These are phyloP conservation scores for Oegoconia quadripuncta DNA, from an alignment of 2,888 invertebrate species.

Conservation along the genomic window DNA sequence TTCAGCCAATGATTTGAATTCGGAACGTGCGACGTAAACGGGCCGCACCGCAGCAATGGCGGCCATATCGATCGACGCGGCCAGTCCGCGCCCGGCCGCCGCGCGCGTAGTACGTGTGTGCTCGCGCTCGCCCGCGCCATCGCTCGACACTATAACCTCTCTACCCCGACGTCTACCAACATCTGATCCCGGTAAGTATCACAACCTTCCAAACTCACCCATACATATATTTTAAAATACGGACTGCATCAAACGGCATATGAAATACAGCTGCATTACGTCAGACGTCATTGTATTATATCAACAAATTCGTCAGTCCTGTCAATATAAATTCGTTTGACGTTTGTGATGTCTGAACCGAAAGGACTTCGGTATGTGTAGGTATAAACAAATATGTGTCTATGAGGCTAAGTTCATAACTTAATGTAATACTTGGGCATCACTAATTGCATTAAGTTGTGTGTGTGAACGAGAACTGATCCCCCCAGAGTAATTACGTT, in stretches of 20 bases:
- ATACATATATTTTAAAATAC: too few species aligned
- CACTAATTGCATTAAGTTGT: not conserved
- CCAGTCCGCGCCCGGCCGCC: slow-evolving; percentile 66
- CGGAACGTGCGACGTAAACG: slow-evolving; percentile 45
- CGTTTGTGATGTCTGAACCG: slow-evolving; percentile 1
- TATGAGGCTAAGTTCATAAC: not conserved
- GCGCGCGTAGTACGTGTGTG: slow-evolving; percentile 49
- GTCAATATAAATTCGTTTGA: slow-evolving; percentile 13
- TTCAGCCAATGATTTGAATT: slow-evolving; percentile 23
- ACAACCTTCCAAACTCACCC: too few species aligned
- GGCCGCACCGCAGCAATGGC: slow-evolving; percentile 65
- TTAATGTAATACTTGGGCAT: not conserved
- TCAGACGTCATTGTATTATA: slow-evolving; percentile 15
- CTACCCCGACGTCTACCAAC: not conserved
- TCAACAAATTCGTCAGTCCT: slow-evolving; percentile 27
- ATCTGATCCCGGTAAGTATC: not conserved
- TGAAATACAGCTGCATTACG: not conserved
- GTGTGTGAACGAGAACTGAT: not conserved
- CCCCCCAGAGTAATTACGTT: not conserved
- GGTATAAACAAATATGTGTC: not conserved
- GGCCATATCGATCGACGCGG: slow-evolving; percentile 68
- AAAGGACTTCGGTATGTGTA: not conserved
- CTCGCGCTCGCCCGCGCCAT: slow-evolving; percentile 21
- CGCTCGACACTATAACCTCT: not conserved
- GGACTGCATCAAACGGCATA: too few species aligned